These are phyloP conservation scores for Zapornia atra DNA, from an alignment of 2,113 vertebrate genomes.

Conservation along the genomic window DNA sequence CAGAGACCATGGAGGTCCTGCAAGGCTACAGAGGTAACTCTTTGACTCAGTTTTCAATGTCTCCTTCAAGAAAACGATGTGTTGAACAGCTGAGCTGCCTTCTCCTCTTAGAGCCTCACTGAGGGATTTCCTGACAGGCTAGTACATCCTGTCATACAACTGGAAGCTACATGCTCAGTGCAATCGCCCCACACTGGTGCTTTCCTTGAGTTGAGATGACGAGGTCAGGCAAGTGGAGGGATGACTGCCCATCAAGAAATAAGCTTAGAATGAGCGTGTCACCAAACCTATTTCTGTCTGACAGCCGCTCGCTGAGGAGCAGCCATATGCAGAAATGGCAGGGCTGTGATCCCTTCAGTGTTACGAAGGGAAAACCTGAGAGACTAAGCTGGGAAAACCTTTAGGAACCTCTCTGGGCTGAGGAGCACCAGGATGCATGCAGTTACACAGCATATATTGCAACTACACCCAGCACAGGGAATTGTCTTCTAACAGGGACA, in stretches of 20 bases:
- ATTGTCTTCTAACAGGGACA: neutral
- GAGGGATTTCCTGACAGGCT: neutral
- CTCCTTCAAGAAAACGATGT: neutral
- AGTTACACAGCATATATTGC: neutral
- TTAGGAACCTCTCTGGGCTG: neutral
- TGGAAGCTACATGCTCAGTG: neutral
- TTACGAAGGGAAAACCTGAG: neutral
- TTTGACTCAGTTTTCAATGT: neutral
- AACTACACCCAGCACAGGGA: neutral
- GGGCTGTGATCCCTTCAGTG: neutral
- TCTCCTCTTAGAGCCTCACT: neutral
- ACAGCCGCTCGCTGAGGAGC: neutral
- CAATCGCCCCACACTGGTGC: neutral
- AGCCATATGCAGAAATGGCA: neutral
- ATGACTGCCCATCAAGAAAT: neutral
- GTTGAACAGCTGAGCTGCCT: neutral
- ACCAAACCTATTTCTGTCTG: neutral
- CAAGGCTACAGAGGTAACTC: neutral
- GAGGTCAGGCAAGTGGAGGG: neutral
- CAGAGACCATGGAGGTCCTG: neutral
- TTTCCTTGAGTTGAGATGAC: neutral
- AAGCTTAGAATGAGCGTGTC: neutral
- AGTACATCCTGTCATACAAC: neutral
- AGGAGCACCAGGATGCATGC: neutral
- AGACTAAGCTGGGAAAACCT: neutral